Evolutionary conservation across 2,888 invertebrate species (phyloP).

Genomic region (Tachina grossa): DNA sequence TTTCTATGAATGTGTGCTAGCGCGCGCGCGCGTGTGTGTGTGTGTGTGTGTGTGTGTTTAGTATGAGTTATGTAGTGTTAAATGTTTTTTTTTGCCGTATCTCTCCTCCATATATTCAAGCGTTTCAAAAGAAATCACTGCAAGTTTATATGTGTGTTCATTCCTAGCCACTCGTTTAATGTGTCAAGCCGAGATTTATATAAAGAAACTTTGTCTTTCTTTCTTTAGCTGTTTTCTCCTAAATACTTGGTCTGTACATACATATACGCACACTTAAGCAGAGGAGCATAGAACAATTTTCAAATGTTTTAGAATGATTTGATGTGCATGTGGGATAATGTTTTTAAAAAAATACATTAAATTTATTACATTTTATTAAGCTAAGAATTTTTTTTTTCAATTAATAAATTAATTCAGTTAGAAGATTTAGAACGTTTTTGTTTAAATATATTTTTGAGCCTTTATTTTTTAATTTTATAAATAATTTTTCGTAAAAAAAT

Average conservation of each 20-base stretch:
- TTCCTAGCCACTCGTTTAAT: conserved; percentile 50
- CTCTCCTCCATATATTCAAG: conserved; percentile 1
- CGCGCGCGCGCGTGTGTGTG: no score
- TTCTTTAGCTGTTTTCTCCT: neutral
- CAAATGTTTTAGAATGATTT: neutral
- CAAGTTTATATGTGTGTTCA: neutral
- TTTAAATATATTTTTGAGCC: no score
- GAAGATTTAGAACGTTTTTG: no score
- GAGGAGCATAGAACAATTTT: neutral
- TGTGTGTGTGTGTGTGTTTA: neutral
- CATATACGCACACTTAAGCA: neutral
- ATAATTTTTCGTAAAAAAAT: no score
- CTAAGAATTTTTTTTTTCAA: no score
- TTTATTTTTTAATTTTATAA: no score
- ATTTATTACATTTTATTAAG: no score
- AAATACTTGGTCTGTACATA: neutral
- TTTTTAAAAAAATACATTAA: no score
- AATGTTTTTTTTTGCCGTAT: conserved; percentile 1
- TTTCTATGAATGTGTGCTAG: neutral
- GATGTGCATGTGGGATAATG: neutral
- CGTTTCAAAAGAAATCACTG: conserved; percentile 23
- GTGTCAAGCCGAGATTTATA: conserved; percentile 67
- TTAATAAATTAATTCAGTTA: no score
- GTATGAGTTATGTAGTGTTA: conserved; percentile 45
- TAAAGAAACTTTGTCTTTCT: conserved; percentile 53